Percentiles rank a stretch among this genome's conserved stretches.
phyloP scores from a whole-genome alignment of 1,140 invertebrate genomes.

The Achroia grisella region DNA sequence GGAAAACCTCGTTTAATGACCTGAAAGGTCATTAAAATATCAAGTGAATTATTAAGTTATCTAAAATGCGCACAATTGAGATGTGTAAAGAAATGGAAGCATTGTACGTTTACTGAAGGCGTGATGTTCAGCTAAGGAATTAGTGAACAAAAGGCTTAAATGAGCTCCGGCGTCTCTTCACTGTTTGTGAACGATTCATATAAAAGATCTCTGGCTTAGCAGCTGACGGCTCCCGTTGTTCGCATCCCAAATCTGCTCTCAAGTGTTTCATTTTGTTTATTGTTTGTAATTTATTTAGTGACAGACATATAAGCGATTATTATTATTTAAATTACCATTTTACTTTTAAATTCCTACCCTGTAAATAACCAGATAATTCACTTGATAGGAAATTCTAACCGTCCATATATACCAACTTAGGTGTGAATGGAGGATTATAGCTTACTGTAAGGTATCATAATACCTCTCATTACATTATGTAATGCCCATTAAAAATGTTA shows the following conservation, averaged over 20 bases:
- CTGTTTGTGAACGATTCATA: conserved; percentile 33
- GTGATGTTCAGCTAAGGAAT: conserved; percentile 49
- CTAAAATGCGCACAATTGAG: not conserved
- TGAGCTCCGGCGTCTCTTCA: conserved; percentile 44
- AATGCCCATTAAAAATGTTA: too few relatives aligned
- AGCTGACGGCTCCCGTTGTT: conserved; percentile 33
- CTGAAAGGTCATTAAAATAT: too few relatives aligned
- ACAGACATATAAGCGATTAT: not conserved
- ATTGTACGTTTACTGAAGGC: conserved; percentile 20
- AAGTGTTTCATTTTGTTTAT: not conserved
- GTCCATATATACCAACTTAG: too few relatives aligned
- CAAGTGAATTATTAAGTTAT: conserved; percentile 4
- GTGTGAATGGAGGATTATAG: too few relatives aligned
- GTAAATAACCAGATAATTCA: too few relatives aligned
- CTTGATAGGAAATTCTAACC: too few relatives aligned
- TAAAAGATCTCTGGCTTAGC: conserved; percentile 32
- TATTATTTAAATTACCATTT: too few relatives aligned
- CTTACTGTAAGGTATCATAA: too few relatives aligned
- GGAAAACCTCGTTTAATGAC: too few relatives aligned
- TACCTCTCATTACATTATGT: too few relatives aligned
- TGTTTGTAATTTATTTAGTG: too few relatives aligned
- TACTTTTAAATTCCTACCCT: too few relatives aligned
- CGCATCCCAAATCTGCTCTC: conserved; percentile 33
- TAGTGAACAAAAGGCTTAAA: conserved; percentile 63
- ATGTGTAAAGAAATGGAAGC: not conserved